A percentile compares a stretch with the other conserved stretches of the same genome.
Conservation (phyloP, 2,797 vertebrate species). For the Artibeus lituratus region DNA sequence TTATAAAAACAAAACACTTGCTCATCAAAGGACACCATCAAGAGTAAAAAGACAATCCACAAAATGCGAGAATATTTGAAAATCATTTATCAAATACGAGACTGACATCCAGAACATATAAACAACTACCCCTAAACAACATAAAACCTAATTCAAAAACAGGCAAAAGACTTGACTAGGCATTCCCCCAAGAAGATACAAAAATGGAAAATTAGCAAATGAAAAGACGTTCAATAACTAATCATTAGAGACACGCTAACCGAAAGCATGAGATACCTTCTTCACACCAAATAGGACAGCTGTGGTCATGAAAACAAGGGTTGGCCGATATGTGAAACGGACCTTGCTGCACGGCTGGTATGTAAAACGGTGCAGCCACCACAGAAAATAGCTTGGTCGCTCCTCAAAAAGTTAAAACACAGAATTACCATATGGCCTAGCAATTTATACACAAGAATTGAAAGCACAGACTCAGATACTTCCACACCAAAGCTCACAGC, state of each 20-base stretch:
- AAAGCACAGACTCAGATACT: neutral
- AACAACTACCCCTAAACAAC: neutral
- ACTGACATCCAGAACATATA: neutral
- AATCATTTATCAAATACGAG: neutral
- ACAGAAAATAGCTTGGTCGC: neutral
- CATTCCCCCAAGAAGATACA: slow-evolving; percentile 6
- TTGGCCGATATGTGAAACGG: neutral
- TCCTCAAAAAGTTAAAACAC: neutral
- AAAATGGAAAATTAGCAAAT: neutral
- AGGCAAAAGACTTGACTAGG: neutral
- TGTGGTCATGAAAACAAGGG: neutral
- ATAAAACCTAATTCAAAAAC: neutral
- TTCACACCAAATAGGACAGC: neutral
- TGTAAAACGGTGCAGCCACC: neutral
- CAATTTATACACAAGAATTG: neutral
- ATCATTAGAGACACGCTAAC: neutral
- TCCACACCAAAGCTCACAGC: neutral
- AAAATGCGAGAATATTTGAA: neutral
- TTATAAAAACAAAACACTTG: neutral
- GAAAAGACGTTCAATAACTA: neutral
- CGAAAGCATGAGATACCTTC: neutral
- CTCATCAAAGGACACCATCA: neutral
- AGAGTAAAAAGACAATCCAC: neutral
- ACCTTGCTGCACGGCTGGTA: neutral
- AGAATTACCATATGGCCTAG: neutral